Conservation (phyloP, 2,888 invertebrate genomes). For the Perdita meconis region DNA sequence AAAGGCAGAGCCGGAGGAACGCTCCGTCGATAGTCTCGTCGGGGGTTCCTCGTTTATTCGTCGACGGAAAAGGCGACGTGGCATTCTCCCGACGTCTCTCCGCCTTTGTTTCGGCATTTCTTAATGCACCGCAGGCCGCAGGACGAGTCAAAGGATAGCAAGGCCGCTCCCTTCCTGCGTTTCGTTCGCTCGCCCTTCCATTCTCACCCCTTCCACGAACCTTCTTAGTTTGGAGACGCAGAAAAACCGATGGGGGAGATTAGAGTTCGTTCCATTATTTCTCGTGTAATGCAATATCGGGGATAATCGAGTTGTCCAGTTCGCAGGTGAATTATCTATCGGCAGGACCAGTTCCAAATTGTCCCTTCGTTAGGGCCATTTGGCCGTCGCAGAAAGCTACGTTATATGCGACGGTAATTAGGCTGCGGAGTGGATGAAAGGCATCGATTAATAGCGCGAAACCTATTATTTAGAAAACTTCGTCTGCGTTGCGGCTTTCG, state of each 20-base stretch:
- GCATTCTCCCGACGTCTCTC: conserved; percentile 66
- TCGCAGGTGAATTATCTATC: conserved; percentile 65
- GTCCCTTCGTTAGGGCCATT: conserved; percentile 57
- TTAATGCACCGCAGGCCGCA: conserved; percentile 74
- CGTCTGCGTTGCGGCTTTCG: conserved; percentile 3
- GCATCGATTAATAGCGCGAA: conserved; percentile 40
- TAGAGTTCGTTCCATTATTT: conserved; percentile 65
- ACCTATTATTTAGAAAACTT: conserved; percentile 33
- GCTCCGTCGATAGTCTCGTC: conserved; percentile 65
- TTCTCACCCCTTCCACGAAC: conserved; percentile 4
- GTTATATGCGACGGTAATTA: conserved; percentile 55
- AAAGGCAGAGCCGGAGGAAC: conserved; percentile 61
- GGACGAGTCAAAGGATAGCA: conserved; percentile 63
- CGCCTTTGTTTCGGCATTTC: conserved; percentile 78
- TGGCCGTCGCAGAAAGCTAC: conserved; percentile 38
- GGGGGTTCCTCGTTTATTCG: conserved; percentile 67
- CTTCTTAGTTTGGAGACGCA: conserved; percentile 15
- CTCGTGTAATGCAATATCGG: conserved; percentile 64
- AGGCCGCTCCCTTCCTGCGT: conserved; percentile 34
- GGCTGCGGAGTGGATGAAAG: conserved; percentile 36
- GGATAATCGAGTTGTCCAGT: conserved; percentile 65
- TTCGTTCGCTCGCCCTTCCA: no score
- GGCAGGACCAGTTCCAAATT: conserved; percentile 58
- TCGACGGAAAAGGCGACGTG: conserved; percentile 69
- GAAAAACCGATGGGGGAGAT: conserved; percentile 52